Evolutionary conservation across 2,797 vertebrate species (phyloP).

Genomic region (Phataginus tricuspis): DNA sequence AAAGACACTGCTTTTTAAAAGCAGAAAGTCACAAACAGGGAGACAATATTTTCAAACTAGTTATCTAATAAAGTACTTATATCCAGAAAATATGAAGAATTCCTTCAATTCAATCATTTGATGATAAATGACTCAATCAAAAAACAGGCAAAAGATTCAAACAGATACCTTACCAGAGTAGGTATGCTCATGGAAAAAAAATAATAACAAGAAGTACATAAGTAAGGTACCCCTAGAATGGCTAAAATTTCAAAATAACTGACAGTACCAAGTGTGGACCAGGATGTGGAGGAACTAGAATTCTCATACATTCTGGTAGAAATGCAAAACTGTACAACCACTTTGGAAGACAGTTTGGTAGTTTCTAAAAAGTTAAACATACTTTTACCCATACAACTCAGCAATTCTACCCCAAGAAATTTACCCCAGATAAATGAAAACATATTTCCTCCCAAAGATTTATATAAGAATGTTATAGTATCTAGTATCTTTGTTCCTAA

Average conservation of each 20-base stretch:
- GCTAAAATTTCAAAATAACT: conserved; percentile 14
- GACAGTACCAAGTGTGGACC: background rate
- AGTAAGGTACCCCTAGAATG: background rate
- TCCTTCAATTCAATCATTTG: background rate
- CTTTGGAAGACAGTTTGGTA: background rate
- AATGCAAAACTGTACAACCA: background rate
- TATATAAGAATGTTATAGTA: background rate
- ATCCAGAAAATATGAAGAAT: background rate
- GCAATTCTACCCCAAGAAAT: background rate
- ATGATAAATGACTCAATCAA: background rate
- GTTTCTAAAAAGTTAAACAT: background rate
- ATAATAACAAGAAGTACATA: background rate
- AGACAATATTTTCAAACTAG: background rate
- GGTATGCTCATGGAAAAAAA: background rate
- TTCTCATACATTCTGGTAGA: background rate
- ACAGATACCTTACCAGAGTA: background rate
- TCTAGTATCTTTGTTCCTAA: background rate
- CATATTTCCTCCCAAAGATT: background rate
- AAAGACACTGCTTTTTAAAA: background rate
- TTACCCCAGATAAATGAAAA: background rate
- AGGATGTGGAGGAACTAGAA: background rate
- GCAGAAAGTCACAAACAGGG: background rate
- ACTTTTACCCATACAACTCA: background rate
- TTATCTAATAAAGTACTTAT: background rate
- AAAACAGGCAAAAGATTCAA: background rate